Evolutionary conservation across 1,140 invertebrate genomes (phyloP), one percentile per base, ranked within the genome.

Genomic region (Propsilocerus akamusi): DNA sequence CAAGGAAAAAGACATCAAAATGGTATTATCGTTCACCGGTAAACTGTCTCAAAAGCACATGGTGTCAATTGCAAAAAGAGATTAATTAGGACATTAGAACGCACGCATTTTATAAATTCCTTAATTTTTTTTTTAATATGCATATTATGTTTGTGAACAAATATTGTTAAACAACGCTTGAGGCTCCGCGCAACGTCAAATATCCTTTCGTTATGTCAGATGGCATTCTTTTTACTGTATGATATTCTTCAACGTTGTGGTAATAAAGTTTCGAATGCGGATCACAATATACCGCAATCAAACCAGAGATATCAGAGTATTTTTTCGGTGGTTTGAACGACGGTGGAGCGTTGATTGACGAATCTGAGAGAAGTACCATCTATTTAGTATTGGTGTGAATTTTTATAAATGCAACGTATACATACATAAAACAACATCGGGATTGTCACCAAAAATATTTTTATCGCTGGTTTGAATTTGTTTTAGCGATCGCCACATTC

Each of bases 121-220:
- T 30, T n/a, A 30, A 30, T n/a, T 30, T 30, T 30, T 30, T 30
- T 30, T 30, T 30, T 30, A 30, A n/a, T n/a, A n/a, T n/a, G n/a
- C n/a, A n/a, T n/a, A n/a, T n/a, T n/a, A n/a, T n/a, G n/a, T n/a
- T 34, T 34, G 4, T 34, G 4, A 34, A 34, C 4, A 34, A 6
- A 37, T 10, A 26, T 74, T 67, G 80, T 62, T 80, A 82, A 48
- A 91, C 84, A 59, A 86, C 83, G 60, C 80, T 89, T 34, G 76
- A 86, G 7, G 87, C 86, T 61, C 87, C 86, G 53, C 91, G 72
- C 24, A 94, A 66, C 41, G 85, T 78, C 48, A 95, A 63, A 65
- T 90, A 92, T 22, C 88, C 88, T 51, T 85, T 80, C 24, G 88
- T 86, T 54, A 92, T 87, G 60, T 94, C 89, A 75, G 86, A 89